Evolutionary conservation across 2,888 invertebrate species (phyloP).

Genomic region (Pyrrhosoma nymphula): DNA sequence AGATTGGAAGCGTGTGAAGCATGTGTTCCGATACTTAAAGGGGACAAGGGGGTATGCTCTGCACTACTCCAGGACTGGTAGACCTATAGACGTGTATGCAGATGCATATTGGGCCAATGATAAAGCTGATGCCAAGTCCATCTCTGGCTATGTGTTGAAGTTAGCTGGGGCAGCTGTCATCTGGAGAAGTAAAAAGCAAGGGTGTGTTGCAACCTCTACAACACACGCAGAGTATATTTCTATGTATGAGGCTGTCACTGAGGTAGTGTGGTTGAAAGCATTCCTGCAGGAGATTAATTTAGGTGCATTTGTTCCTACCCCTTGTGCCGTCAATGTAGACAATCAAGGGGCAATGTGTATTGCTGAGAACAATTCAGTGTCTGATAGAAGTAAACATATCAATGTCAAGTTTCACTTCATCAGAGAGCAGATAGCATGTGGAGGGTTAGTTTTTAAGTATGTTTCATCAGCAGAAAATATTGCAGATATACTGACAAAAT

Average conservation of each 20-base stretch:
- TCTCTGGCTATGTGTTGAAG: slow-evolving; percentile 5
- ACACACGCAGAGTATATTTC: background rate
- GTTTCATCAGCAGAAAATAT: background rate
- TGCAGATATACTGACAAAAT: background rate
- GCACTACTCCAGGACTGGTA: background rate
- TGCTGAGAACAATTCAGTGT: slow-evolving; percentile 28
- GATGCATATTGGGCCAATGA: slow-evolving; percentile 27
- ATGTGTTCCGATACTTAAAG: slow-evolving; percentile 15
- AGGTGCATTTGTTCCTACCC: background rate
- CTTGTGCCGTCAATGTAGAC: background rate
- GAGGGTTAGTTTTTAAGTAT: background rate
- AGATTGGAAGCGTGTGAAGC: slow-evolving; percentile 19
- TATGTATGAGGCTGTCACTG: slow-evolving; percentile 12
- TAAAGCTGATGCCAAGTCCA: slow-evolving; percentile 25
- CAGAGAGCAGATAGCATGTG: background rate
- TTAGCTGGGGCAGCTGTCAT: slow-evolving; percentile 35
- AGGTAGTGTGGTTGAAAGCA: slow-evolving; percentile 1
- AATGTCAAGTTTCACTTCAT: slow-evolving; percentile 29
- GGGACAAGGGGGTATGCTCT: background rate
- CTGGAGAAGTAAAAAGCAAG: slow-evolving; percentile 25
- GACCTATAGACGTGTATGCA: background rate
- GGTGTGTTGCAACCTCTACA: slow-evolving; percentile 23
- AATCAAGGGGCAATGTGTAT: background rate
- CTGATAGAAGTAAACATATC: background rate
- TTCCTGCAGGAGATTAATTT: background rate